These are phyloP conservation scores for Chironomus striatipennis DNA, from an alignment of 1,140 invertebrate species.

Conservation along the genomic window DNA sequence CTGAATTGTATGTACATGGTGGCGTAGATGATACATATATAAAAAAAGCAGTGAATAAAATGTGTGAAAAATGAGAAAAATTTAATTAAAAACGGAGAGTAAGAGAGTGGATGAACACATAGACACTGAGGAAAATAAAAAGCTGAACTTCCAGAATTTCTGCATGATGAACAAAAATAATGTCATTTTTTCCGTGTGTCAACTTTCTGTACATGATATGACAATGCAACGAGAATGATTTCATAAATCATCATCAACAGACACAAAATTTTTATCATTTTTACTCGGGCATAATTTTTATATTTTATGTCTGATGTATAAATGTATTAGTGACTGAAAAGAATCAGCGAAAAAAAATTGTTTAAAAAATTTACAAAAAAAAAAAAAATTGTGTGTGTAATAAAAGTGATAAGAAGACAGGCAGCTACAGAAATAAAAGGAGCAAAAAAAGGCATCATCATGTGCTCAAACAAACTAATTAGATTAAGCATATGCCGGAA, in stretches of 20 bases:
- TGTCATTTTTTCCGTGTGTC: background rate
- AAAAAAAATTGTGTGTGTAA: background rate
- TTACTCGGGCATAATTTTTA: no score
- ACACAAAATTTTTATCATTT: no score
- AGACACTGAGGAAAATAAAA: background rate
- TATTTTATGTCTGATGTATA: no score
- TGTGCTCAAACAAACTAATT: slow-evolving; percentile 21
- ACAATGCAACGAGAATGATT: slow-evolving; percentile 7
- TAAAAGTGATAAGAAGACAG: background rate
- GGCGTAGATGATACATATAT: background rate
- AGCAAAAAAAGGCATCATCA: background rate
- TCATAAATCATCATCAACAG: background rate
- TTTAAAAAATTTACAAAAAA: background rate
- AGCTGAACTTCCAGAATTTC: background rate
- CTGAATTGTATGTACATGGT: no score
- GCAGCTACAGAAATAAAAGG: background rate
- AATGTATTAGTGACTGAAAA: background rate
- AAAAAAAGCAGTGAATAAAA: background rate
- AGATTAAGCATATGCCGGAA: background rate
- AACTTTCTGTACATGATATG: background rate
- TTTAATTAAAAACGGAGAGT: background rate
- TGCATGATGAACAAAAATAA: background rate
- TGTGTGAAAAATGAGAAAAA: slow-evolving; percentile 14
- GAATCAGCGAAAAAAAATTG: background rate
- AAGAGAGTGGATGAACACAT: background rate